Percentiles rank a stretch among this genome's conserved stretches.
Evolutionary conservation across 2,888 invertebrate genomes (phyloP).

Genomic region (Ctena decussata): DNA sequence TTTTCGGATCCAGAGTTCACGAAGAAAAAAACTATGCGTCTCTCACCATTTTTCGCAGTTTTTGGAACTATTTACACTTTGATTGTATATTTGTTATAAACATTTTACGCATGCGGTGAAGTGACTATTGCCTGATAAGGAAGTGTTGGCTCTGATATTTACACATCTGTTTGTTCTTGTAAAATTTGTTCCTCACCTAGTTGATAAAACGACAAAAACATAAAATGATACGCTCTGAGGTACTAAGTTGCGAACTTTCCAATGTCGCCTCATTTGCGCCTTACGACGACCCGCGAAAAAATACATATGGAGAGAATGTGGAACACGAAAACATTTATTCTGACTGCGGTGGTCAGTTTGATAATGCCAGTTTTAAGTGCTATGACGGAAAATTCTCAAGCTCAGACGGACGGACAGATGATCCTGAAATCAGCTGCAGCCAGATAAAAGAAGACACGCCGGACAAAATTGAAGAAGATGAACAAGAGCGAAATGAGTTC

Average conservation of each 20-base stretch:
- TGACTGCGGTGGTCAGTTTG: not conserved
- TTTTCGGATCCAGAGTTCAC: too few relatives aligned
- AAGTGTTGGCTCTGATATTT: slow-evolving; percentile 52
- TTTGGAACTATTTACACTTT: slow-evolving; percentile 19
- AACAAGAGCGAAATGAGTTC: slow-evolving; percentile 11
- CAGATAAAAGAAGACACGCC: slow-evolving; percentile 35
- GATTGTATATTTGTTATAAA: slow-evolving; percentile 54
- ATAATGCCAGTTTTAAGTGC: slow-evolving; percentile 1
- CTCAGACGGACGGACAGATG: slow-evolving; percentile 22
- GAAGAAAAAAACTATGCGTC: not conserved
- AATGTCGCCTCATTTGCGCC: slow-evolving; percentile 48
- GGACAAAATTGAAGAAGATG: not conserved
- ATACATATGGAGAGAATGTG: not conserved
- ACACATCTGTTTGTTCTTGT: slow-evolving; percentile 50
- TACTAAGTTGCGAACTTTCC: slow-evolving; percentile 57
- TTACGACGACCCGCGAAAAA: slow-evolving; percentile 45
- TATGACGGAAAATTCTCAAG: slow-evolving; percentile 49
- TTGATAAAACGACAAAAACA: slow-evolving; percentile 46
- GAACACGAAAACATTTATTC: slow-evolving; percentile 1
- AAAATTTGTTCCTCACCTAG: slow-evolving; percentile 34
- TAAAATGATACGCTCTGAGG: slow-evolving; percentile 62
- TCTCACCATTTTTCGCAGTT: slow-evolving; percentile 36
- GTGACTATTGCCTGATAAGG: slow-evolving; percentile 32
- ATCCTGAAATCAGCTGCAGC: slow-evolving; percentile 34
- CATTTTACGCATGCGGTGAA: slow-evolving; percentile 46